Base-by-base conservation (phyloP, 1,140 invertebrate genomes). In the Atta colombica region DNA sequence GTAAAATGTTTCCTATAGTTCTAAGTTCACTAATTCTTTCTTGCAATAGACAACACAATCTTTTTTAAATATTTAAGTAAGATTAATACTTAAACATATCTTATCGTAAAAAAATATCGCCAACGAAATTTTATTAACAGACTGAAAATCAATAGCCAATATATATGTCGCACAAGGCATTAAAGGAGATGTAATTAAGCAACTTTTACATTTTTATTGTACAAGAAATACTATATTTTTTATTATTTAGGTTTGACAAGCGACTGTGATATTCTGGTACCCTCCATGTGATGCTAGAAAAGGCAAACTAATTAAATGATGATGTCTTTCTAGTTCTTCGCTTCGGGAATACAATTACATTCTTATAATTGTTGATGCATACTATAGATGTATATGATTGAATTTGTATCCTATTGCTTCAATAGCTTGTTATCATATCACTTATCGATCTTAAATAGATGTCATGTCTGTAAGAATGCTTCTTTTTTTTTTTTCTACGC, bases 401-500 rank as follows among this genome's bases (percentile, higher is more conserved):
- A 61, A 58, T 16, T 84, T 74, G 14, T 69, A 61, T 74, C 21
- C n/a, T 25, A 72, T 82, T 82, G 80, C 39, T 84, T 74, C 55
- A 61, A 84, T 75, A 18, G 58, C 39, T 75, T 82, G 45, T 82
- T 75, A 35, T 81, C 31, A 2, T 81, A 81, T 45, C 51, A 81
- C 25, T 84, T 21, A 74, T 75, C 80, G 39, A 84, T 74, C 66
- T 71, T 51, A 28, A 45, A 75, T 74, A 31, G 12, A 72, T 45
- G 1, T 39, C 39, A 8, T 60, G 14, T 51, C 49, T 49, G 12
- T 35, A 35, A 68, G 28, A 68, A 51, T 14, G 77, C 45, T 25
- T 61, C 14, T 45, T 28, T 75, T 28, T 75, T n/a, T n/a, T 18
- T 74, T 45, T n/a, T 45, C 10, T 61, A 21, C 21, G 31, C 31